Conservation (phyloP, 2,797 vertebrate genomes). For the Avahi laniger region DNA sequence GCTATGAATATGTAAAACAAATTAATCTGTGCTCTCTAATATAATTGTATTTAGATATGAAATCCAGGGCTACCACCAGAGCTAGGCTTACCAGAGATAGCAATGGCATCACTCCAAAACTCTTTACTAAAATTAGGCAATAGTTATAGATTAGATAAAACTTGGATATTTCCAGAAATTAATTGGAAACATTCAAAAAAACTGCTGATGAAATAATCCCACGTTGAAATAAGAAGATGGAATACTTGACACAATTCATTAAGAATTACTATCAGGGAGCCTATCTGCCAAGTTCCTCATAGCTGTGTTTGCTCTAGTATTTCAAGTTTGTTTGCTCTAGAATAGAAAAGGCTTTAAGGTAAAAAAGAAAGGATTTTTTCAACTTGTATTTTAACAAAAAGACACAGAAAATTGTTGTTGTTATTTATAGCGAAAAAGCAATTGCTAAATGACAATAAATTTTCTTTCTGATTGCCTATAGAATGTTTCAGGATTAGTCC, state of each 20-base stretch:
- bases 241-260: background rate
- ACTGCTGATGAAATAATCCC: background rate
- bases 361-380: background rate
- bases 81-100: conserved; percentile 31
- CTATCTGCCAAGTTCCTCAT: background rate
- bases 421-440: background rate
- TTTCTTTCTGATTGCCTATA: conserved; percentile 32
- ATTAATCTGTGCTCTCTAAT: conserved; percentile 77
- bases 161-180: conserved; percentile 28
- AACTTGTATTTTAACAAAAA: background rate
- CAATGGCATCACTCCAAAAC: conserved; percentile 11
- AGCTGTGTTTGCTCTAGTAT: background rate
- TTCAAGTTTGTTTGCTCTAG: conserved; percentile 7
- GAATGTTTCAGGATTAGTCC: background rate
- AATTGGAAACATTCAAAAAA: conserved; percentile 29
- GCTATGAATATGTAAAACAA: conserved; percentile 78
- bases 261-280: conserved; percentile 13
- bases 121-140: conserved; percentile 3
- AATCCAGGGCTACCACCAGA: conserved; percentile 36
- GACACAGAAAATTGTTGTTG: background rate
- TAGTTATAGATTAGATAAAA: conserved; percentile 30
- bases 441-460: background rate
- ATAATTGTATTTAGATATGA: conserved; percentile 74
- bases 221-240: conserved; percentile 1
- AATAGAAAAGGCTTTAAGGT: background rate